Evolutionary conservation across 1,140 invertebrate species (phyloP).

Genomic region (Musca domestica): DNA sequence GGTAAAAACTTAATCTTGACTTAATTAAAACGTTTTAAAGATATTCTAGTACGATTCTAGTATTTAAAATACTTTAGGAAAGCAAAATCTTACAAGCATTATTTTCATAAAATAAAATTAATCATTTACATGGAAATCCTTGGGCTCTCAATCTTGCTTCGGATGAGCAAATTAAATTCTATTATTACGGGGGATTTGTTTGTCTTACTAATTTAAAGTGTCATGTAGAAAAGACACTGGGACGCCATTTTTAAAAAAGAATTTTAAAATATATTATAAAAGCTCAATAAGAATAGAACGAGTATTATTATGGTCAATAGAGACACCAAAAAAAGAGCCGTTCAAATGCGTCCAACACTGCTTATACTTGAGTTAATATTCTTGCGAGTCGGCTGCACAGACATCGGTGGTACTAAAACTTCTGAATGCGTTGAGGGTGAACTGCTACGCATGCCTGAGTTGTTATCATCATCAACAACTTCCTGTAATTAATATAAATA

Average conservation of each 20-base stretch:
- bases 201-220: slow-evolving; percentile 12
- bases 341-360: slow-evolving; percentile 32
- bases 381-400: slow-evolving; percentile 77
- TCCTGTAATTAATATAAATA: slow-evolving; percentile 57
- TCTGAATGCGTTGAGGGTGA: slow-evolving; percentile 61
- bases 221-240: not conserved
- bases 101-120: not conserved
- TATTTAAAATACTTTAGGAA: slow-evolving; percentile 18
- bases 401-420: slow-evolving; percentile 71
- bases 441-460: slow-evolving; percentile 58
- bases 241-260: slow-evolving; percentile 5
- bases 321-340: not conserved
- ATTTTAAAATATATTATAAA: slow-evolving; percentile 4
- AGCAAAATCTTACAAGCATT: not conserved
- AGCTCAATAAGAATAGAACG: not conserved
- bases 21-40: no score
- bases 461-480: slow-evolving; percentile 61
- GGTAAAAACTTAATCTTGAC: not conserved
- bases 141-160: not conserved
- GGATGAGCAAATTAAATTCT: not conserved
- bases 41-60: slow-evolving; percentile 1
- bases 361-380: slow-evolving; percentile 63
- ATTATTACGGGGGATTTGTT: slow-evolving; percentile 1
- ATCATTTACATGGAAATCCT: not conserved
- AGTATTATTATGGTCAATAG: slow-evolving; percentile 5